Evolutionary conservation across 1,140 invertebrate species (phyloP).

Genomic region (Antheraea pernyi): DNA sequence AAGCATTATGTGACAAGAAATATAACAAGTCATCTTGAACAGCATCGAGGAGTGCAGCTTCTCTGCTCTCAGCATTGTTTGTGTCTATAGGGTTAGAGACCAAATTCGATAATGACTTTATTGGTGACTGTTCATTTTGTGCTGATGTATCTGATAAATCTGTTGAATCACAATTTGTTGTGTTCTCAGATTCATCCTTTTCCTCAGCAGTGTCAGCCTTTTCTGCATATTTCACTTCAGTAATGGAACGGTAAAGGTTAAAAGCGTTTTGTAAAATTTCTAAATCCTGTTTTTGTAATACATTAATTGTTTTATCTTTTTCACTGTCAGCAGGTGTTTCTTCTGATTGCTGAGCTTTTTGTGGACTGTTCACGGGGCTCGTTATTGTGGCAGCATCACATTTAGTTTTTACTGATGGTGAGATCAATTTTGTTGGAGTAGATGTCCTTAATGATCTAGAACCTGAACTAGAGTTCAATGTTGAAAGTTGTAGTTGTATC

Average conservation of each 20-base stretch:
- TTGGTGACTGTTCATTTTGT: slow-evolving; percentile 80
- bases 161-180: slow-evolving; percentile 57
- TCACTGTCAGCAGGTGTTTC: slow-evolving; percentile 35
- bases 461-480: slow-evolving; percentile 80
- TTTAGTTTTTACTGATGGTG: slow-evolving; percentile 42
- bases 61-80: slow-evolving; percentile 35
- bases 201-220: slow-evolving; percentile 45
- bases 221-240: slow-evolving; percentile 66
- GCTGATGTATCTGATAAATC: slow-evolving; percentile 54
- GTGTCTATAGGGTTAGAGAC: slow-evolving; percentile 81
- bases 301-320: slow-evolving; percentile 38
- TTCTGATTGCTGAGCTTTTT: slow-evolving; percentile 39
- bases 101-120: slow-evolving; percentile 82
- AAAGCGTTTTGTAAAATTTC: slow-evolving; percentile 80
- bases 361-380: slow-evolving; percentile 50
- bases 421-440: slow-evolving; percentile 52
- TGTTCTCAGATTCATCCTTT: slow-evolving; percentile 53
- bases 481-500: slow-evolving; percentile 95
- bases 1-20: slow-evolving; percentile 62
- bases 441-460: slow-evolving; percentile 61
- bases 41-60: slow-evolving; percentile 48
- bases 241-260: slow-evolving; percentile 70
- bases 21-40: slow-evolving; percentile 70
- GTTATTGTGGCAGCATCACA: slow-evolving; percentile 49
- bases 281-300: slow-evolving; percentile 78